phyloP scores from a whole-genome alignment of 2,113 vertebrate genomes.

The Brachionichthys hirsutus region DNA sequence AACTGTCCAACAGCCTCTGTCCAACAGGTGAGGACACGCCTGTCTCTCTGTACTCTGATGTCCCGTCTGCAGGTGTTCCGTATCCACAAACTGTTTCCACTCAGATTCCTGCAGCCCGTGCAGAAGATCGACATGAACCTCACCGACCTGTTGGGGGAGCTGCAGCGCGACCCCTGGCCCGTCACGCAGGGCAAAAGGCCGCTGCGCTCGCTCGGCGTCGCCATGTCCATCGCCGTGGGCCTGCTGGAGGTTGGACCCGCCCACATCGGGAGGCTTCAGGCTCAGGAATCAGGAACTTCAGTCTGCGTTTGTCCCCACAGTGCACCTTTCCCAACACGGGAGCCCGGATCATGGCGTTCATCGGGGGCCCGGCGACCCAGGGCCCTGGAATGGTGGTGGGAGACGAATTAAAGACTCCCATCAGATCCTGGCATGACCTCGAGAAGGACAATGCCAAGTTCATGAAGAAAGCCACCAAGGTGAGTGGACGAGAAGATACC shows the following conservation, averaged over 20 bases:
- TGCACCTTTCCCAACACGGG: conserved; percentile 97
- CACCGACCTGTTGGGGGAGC: conserved; percentile 94
- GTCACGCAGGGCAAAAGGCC: conserved; percentile 94
- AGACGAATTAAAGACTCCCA: conserved; percentile 93
- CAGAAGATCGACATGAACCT: conserved; percentile 99
- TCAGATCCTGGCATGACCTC: conserved; percentile 98
- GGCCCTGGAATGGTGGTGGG: conserved; percentile 98
- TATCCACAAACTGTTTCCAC: neutral
- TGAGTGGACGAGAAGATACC: conserved; percentile 59
- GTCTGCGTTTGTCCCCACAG: conserved; percentile 62
- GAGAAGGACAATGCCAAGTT: conserved; percentile 99
- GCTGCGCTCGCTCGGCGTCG: conserved; percentile 91
- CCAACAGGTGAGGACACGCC: conserved; percentile 84
- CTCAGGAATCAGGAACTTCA: neutral
- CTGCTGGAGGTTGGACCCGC: conserved; percentile 85
- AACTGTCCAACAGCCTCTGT: conserved; percentile 85
- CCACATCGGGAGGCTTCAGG: neutral
- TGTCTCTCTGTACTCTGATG: no score
- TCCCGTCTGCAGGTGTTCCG: no score
- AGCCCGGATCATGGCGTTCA: conserved; percentile 94
- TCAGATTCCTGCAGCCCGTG: conserved; percentile 92
- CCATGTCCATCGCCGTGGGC: conserved; percentile 95
- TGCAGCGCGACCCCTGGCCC: conserved; percentile 97
- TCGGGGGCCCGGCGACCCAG: conserved; percentile 95
- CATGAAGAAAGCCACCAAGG: conserved; percentile 97